Conservation (phyloP, 2,797 vertebrate genomes). For the Siniperca scherzeri region DNA sequence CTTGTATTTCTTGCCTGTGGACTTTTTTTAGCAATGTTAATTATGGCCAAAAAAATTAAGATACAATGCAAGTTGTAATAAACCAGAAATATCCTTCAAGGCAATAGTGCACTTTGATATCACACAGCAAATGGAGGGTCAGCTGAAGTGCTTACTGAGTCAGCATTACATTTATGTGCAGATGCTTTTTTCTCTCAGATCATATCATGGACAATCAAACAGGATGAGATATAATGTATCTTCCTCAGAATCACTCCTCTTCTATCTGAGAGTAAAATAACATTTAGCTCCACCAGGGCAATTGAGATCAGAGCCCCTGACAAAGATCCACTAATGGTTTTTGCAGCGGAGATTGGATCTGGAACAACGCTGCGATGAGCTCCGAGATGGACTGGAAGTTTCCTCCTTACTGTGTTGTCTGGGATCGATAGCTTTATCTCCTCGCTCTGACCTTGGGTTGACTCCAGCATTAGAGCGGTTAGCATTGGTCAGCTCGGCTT, state of each 20-base stretch:
- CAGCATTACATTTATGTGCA: conserved; percentile 8
- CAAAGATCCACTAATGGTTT: conserved; percentile 73
- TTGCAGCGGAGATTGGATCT: conserved; percentile 72
- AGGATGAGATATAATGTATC: conserved; percentile 32
- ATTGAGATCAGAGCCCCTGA: conserved; percentile 69
- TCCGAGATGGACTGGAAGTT: conserved; percentile 77
- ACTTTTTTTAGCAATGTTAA: neutral
- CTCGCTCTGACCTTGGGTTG: conserved; percentile 85
- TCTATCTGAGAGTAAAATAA: conserved; percentile 47
- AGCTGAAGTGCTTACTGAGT: neutral
- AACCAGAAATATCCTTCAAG: neutral
- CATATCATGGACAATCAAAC: conserved; percentile 30
- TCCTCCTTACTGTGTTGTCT: conserved; percentile 58
- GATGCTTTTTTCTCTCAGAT: conserved; percentile 11
- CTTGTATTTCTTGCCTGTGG: neutral
- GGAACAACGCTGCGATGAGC: conserved; percentile 45
- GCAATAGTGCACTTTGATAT: neutral
- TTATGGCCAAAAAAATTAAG: neutral
- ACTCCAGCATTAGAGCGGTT: conserved; percentile 79
- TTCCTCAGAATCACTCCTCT: conserved; percentile 32
- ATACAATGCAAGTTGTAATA: conserved; percentile 10
- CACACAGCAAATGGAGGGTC: conserved; percentile 19
- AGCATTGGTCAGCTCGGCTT: conserved; percentile 84
- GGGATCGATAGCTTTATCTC: conserved; percentile 82
- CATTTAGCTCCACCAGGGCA: conserved; percentile 56